A percentile compares a stretch with the other conserved stretches of the same genome.
phyloP scores from a whole-genome alignment of 2,113 vertebrate species.

The human region GRCh38 chrX:24403501-24404000 shows the following conservation, averaged over 20 bases:
- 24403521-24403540: too few species aligned
- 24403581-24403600: too few species aligned
- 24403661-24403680: too few species aligned
- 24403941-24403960: background rate
- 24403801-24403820: background rate
- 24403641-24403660: too few species aligned
- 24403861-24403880: background rate
- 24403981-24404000: background rate
- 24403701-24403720: slow-evolving; percentile 1
- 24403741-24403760: background rate
- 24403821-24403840: background rate
- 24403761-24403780: background rate
- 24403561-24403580: too few species aligned
- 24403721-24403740: background rate
- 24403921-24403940: background rate
- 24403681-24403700: background rate
- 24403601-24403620: too few species aligned
- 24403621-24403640: too few species aligned
- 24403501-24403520: too few species aligned
- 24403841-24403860: background rate
- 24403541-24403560: too few species aligned
- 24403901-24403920: background rate
- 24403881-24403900: background rate
- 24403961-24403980: background rate
- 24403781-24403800: background rate